Conservation (phyloP, 30 jellyfish, hydroid and myxozoan genomes). For the Aurelia sp. region DNA sequence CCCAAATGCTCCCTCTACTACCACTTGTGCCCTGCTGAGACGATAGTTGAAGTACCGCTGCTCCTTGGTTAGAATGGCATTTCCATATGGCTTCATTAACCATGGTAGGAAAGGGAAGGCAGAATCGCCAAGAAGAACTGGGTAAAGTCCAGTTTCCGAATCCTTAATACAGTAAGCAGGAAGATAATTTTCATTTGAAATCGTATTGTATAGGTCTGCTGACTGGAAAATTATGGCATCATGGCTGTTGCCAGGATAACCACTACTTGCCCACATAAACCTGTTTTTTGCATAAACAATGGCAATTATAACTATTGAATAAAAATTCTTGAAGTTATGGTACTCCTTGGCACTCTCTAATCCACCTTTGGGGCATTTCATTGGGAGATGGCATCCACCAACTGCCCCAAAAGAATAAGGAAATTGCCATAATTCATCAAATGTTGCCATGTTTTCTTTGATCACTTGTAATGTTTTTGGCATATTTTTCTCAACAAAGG, state of each 20-base stretch:
- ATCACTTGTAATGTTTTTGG: conserved; percentile 32
- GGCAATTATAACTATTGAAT: conserved; percentile 58
- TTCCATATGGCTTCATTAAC: conserved; percentile 62
- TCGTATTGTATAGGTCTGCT: conserved; percentile 28
- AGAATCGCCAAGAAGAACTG: conserved; percentile 63
- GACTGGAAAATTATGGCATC: conserved; percentile 67
- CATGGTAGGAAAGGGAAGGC: conserved; percentile 51
- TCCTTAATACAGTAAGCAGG: conserved; percentile 16
- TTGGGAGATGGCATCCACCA: conserved; percentile 67
- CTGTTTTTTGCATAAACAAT: conserved; percentile 62
- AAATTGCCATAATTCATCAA: conserved; percentile 62
- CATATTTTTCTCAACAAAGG: conserved; percentile 40
- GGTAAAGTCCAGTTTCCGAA: conserved; percentile 13
- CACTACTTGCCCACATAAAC: conserved; percentile 72
- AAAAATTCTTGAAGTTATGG: conserved; percentile 59
- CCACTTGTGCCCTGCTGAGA: conserved; percentile 53
- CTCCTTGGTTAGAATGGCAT: conserved; percentile 47
- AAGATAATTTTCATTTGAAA: conserved; percentile 25
- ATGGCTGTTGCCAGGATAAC: conserved; percentile 71
- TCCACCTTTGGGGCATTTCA: conserved; percentile 69
- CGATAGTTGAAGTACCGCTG: conserved; percentile 60
- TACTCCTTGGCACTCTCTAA: conserved; percentile 59
- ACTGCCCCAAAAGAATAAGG: conserved; percentile 38
- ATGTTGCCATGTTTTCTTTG: conserved; percentile 20
- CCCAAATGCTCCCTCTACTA: conserved; percentile 69